phyloP scores from a whole-genome alignment of 2,113 vertebrate genomes.

The Thymallus thymallus region DNA sequence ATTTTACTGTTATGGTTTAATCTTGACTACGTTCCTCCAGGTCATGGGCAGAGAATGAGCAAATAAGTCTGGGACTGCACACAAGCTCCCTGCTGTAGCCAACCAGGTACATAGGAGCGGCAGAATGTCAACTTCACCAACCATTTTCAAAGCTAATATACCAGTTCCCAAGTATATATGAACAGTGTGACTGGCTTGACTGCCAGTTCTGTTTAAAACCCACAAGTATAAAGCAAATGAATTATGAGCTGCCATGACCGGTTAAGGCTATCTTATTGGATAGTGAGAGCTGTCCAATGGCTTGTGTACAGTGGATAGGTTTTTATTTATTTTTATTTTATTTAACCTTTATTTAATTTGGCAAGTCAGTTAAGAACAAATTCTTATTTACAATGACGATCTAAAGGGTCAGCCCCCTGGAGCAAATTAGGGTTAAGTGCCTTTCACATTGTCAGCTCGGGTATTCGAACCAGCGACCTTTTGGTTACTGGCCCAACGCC shows the following conservation, averaged over 20 bases:
- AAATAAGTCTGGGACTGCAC: neutral
- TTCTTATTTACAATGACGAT: too few relatives aligned
- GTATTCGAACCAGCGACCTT: too few relatives aligned
- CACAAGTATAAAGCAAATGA: constrained; percentile 46
- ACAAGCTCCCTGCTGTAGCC: constrained; percentile 31
- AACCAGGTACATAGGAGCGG: constrained; percentile 39
- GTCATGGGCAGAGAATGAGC: neutral
- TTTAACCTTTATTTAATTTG: too few relatives aligned
- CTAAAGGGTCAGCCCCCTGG: too few relatives aligned
- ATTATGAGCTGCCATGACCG: constrained; percentile 11
- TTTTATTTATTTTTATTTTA: too few relatives aligned
- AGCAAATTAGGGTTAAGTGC: too few relatives aligned
- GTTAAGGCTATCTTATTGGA: constrained; percentile 19
- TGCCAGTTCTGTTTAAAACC: constrained; percentile 20
- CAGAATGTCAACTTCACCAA: constrained; percentile 56
- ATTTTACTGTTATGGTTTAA: constrained; percentile 39
- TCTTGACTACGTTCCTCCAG: neutral
- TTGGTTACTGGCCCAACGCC: too few relatives aligned
- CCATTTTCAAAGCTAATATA: constrained; percentile 61
- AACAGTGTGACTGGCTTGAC: neutral
- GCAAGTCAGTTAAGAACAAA: too few relatives aligned
- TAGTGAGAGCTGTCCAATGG: constrained; percentile 39
- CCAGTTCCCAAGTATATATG: constrained; percentile 8
- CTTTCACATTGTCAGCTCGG: too few relatives aligned
- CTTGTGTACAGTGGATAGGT: constrained; percentile 55